Evolutionary conservation across 2,113 vertebrate species (phyloP), one percentile per base, ranked within the genome.

Genomic region (Megaleporinus macrocephalus): DNA sequence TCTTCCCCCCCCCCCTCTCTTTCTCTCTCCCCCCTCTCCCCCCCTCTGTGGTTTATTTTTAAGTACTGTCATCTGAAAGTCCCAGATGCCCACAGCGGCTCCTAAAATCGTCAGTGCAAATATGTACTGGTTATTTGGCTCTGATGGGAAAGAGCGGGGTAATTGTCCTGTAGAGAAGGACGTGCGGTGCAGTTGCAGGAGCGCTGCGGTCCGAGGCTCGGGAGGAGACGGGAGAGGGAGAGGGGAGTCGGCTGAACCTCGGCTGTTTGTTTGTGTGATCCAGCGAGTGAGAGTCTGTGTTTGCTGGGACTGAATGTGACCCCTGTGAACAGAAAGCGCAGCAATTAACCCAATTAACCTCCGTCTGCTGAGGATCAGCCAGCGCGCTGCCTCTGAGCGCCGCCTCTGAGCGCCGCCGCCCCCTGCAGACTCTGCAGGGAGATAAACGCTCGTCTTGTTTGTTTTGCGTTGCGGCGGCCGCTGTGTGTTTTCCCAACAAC

Each of bases 71-170:
- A 57, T 47, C 36, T 22, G 41, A 61, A 57, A 27, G 51, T 82
- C 80, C 76, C 71, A 26, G 74, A 82, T 29, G 84, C 63, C 75
- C 80, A 71, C 27, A 74, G 76, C 63, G 14, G 29, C 63, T 63
- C 76, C 75, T 82, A 27, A 82, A 70, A 75, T 85, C 72, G 44
- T 85, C 70, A 74, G 80, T 77, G 68, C 84, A 82, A 74, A 82
- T 85, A 82, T 85, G 70, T 85, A 75, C 80, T 55, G 26, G 59
- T 57, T 71, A 41, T 73, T 82, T 82, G 16, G 44, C 51, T 79
- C 84, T 79, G 75, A 55, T 55, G 80, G 76, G 80, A 79, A 65
- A 78, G 33, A 80, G 63, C 26, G 49, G 70, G 68, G 66, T 81
- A 84, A 84, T 78, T 82, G 55, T 66, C 51, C 71, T 41, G 24